Evolutionary conservation across 2,797 vertebrate genomes (phyloP), one percentile per base, ranked within the genome.

Genomic region (Columba guinea): DNA sequence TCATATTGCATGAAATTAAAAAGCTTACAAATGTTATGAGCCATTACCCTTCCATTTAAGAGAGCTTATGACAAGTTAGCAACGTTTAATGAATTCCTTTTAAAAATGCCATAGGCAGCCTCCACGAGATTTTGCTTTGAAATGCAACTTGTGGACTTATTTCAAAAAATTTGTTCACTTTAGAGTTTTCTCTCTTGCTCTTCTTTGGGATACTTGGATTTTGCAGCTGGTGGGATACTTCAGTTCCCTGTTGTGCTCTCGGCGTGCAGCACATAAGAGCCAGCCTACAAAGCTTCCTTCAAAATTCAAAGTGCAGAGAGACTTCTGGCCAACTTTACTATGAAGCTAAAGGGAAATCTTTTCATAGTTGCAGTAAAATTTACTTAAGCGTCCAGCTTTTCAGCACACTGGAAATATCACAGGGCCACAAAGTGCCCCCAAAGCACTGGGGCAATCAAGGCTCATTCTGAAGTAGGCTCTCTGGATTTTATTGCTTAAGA

Each of bases 1-100:
- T 97, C 97, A 97, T 98, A 98, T 98, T 98, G 97, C 98, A 98
- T 98, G 98, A 98, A 98, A 98, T 98, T 98, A 98, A 98, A 98
- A 98, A 98, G 97, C 98, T 98, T 98, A 98, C 97, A 98, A 98
- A 98, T 96, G 97, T 97, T 98, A 97, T 97, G 97, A 98, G 95
- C 97, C 98, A 98, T 98, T 98, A 98, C 97, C 97, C 97, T 98
- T 98, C 97, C 97, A 98, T 98, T 98, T 98, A 97, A 97, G 93
- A 97, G 84, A 97, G 97, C 97, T 97, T 98, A 97, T 97, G 97
- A 98, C 97, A 98, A 97, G 97, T 97, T 98, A 97, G 97, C 94
- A 98, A 97, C 96, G 94, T 97, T 97, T 98, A 98, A 98, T 98
- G 97, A 98, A 98, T 98, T 96, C 96, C 97, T 96, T 97, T 97